phyloP scores from a whole-genome alignment of 1,140 invertebrate species.

The Trachymyrmex cornetzi region DNA sequence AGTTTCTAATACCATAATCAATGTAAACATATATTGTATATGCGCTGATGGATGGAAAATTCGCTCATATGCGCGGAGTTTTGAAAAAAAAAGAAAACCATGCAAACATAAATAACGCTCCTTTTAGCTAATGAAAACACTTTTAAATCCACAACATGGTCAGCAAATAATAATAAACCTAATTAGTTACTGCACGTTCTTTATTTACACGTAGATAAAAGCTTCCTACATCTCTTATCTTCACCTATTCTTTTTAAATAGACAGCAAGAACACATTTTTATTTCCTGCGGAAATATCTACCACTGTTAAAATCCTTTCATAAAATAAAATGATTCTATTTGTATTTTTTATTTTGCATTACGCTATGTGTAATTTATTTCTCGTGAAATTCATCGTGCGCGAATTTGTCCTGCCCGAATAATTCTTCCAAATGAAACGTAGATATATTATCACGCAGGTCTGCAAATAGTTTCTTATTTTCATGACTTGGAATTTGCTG shows the following conservation, averaged over 20 bases:
- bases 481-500: background rate
- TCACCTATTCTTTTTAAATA: background rate
- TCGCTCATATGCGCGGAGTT: background rate
- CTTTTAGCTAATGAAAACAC: slow-evolving; percentile 11
- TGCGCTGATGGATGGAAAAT: slow-evolving; percentile 47
- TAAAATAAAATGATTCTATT: background rate
- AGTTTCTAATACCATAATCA: slow-evolving; percentile 61
- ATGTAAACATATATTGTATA: background rate
- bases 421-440: background rate
- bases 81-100: background rate
- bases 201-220: background rate
- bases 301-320: background rate
- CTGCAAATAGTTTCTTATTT: background rate
- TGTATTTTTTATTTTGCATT: background rate
- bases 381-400: background rate
- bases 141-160: background rate
- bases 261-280: background rate
- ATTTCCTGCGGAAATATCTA: background rate
- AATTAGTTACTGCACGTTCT: background rate
- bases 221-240: background rate
- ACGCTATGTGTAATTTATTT: background rate
- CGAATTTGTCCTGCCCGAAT: background rate
- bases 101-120: background rate
- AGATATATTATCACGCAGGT: background rate
- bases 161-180: slow-evolving; percentile 1